Percentiles rank a stretch among this genome's conserved stretches.
Evolutionary conservation across 2,797 vertebrate genomes (phyloP).

Genomic region (Esox lucius): DNA sequence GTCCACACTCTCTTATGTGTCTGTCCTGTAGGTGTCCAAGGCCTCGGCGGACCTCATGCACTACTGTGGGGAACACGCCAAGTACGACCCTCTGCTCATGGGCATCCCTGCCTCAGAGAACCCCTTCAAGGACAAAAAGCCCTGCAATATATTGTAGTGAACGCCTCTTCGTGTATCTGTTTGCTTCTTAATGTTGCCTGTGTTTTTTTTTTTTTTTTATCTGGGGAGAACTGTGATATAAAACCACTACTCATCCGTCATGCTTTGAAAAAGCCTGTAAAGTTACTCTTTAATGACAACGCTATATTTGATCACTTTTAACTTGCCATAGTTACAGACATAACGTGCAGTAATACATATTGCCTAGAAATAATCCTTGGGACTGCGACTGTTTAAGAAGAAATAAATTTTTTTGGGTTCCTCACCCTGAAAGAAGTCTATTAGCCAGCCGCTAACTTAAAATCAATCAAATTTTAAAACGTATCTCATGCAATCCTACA

Average conservation of each 20-base stretch:
- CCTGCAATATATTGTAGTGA: constrained; percentile 91
- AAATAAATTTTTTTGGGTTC: too few species aligned
- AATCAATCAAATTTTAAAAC: too few species aligned
- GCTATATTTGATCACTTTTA: background rate
- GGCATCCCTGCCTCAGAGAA: constrained; percentile 94
- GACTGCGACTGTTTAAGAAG: too few species aligned
- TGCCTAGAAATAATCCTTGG: too few species aligned
- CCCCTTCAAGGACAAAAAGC: constrained; percentile 98
- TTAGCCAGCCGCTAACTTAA: too few species aligned
- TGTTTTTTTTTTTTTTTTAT: constrained; percentile 54
- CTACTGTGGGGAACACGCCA: constrained; percentile 90
- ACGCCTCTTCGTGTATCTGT: constrained; percentile 27
- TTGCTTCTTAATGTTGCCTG: constrained; percentile 63
- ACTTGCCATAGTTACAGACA: background rate
- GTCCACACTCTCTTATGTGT: background rate
- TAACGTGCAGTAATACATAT: background rate
- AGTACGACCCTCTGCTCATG: constrained; percentile 87
- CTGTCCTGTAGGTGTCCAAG: constrained; percentile 84
- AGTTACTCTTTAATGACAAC: background rate
- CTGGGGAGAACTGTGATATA: constrained; percentile 45
- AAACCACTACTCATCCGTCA: constrained; percentile 15
- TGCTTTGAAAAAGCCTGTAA: background rate
- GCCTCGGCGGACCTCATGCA: constrained; percentile 95
- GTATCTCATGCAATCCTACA: too few species aligned
- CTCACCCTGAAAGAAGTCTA: too few species aligned